Evolutionary conservation across 2,113 vertebrate species (phyloP).

Genomic region (Anarhynchus alexandrinus): DNA sequence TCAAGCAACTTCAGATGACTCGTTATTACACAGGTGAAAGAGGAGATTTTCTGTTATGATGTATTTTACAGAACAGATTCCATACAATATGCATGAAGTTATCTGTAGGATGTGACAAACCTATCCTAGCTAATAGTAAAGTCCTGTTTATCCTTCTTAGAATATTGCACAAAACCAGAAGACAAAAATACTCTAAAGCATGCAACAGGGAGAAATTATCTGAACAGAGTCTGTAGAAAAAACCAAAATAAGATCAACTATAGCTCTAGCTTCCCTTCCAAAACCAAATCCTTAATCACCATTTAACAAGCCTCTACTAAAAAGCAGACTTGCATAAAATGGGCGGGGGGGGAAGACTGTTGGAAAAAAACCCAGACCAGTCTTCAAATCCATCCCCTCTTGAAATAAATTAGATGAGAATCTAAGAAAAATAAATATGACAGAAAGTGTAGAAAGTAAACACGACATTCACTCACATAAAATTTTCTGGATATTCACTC

Average conservation of each 20-base stretch:
- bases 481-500: slow-evolving; percentile 97
- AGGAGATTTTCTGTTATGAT: background rate
- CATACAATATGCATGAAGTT: background rate
- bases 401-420: background rate
- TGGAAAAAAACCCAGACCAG: background rate
- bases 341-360: background rate
- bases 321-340: background rate
- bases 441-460: background rate
- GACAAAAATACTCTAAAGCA: background rate
- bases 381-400: background rate
- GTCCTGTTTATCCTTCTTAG: background rate
- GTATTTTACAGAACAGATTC: background rate
- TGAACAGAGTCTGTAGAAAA: background rate
- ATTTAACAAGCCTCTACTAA: background rate
- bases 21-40: background rate
- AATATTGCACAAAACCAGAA: background rate
- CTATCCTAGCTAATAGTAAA: background rate
- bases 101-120: background rate
- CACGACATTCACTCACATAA: slow-evolving; percentile 81
- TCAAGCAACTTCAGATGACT: background rate
- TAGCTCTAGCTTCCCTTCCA: background rate
- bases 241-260: background rate
- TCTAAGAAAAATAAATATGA: background rate
- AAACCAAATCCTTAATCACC: background rate
- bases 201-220: background rate